Evolutionary conservation across 2,797 vertebrate species (phyloP).

Genomic region (Coccyzus lansbergi): DNA sequence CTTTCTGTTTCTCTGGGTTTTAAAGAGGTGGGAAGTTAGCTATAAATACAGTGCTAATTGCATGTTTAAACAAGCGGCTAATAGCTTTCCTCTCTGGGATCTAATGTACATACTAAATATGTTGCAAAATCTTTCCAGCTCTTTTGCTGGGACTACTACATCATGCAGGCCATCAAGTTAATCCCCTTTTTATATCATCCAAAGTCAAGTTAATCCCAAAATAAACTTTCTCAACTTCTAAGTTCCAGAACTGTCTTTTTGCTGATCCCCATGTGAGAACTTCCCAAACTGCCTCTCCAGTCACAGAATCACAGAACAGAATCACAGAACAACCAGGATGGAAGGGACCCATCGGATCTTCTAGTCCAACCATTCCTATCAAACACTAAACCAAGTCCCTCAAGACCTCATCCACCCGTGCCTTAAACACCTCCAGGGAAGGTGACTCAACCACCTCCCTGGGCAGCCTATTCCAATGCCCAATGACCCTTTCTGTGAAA

Average conservation of each 20-base stretch:
- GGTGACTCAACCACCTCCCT: too few species aligned
- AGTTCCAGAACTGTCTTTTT: neutral
- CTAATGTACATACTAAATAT: neutral
- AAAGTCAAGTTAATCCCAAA: constrained; percentile 29
- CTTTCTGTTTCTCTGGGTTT: neutral
- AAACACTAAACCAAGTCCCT: too few species aligned
- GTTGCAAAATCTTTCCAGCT: neutral
- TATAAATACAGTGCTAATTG: constrained; percentile 17
- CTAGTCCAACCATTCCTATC: too few species aligned
- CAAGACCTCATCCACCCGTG: too few species aligned
- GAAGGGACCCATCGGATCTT: too few species aligned
- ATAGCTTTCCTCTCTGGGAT: neutral
- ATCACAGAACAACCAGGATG: too few species aligned
- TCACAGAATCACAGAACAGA: too few species aligned
- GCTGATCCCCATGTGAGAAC: neutral
- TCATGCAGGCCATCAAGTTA: neutral
- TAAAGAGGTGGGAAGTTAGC: constrained; percentile 9
- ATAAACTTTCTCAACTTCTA: neutral
- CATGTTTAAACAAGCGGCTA: neutral
- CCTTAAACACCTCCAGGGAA: too few species aligned
- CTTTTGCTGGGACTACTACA: neutral
- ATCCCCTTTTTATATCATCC: constrained; percentile 13
- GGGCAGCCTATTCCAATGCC: too few species aligned
- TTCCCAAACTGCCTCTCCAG: neutral
- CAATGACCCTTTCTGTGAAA: too few species aligned